Conservation (phyloP, 2,888 invertebrate genomes). For the Coremacera marginata region DNA sequence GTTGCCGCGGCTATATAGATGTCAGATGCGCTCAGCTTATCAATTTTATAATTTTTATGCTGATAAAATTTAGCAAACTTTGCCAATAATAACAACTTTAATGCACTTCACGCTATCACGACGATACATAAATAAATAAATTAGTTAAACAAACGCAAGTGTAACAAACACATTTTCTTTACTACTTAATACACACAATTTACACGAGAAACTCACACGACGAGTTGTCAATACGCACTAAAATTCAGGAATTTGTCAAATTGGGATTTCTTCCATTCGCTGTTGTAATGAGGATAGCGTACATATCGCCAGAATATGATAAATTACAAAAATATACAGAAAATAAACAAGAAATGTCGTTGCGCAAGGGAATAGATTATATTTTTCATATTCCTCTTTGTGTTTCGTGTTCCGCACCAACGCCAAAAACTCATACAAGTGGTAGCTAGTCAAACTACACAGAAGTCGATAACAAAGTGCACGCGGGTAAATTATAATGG, state of each 20-base stretch:
- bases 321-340: background rate
- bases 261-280: constrained; percentile 29
- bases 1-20: too few relatives aligned
- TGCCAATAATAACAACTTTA: background rate
- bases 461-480: too few relatives aligned
- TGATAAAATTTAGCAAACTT: background rate
- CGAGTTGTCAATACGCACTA: constrained; percentile 46
- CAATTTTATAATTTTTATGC: background rate
- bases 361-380: too few relatives aligned
- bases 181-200: background rate
- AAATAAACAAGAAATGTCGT: constrained; percentile 17
- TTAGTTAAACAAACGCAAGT: constrained; percentile 32
- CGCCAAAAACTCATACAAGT: too few relatives aligned
- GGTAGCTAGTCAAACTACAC: too few relatives aligned
- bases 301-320: background rate
- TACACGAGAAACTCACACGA: constrained; percentile 34
- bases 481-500: too few relatives aligned
- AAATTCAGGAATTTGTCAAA: constrained; percentile 39
- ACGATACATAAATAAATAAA: background rate
- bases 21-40: too few relatives aligned
- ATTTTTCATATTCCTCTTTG: too few relatives aligned
- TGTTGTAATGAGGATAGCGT: background rate
- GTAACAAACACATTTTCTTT: constrained; percentile 11
- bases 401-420: too few relatives aligned
- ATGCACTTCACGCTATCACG: background rate